phyloP scores from a whole-genome alignment of 2,797 vertebrate species.

The Coregonus ussuriensis region DNA sequence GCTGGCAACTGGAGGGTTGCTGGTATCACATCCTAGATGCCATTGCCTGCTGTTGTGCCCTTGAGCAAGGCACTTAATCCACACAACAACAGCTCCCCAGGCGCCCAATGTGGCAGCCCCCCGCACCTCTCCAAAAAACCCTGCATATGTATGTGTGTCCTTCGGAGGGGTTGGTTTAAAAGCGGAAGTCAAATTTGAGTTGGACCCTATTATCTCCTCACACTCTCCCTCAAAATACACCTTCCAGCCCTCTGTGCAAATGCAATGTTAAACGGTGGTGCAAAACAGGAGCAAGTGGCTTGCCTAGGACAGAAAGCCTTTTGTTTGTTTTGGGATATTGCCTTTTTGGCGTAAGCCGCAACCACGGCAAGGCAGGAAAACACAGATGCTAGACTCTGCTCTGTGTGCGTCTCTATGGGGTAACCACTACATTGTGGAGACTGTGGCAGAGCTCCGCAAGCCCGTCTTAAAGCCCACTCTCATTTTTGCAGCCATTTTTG shows the following conservation, averaged over 20 bases:
- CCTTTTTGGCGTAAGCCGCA: conserved; percentile 18
- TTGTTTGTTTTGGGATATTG: conserved; percentile 43
- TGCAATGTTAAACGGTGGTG: conserved; percentile 25
- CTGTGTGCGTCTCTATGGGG: neutral
- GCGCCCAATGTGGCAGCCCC: no score
- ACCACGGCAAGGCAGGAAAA: conserved; percentile 11
- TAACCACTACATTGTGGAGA: neutral
- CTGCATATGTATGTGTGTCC: no score
- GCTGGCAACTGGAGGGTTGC: no score
- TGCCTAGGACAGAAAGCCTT: conserved; percentile 17
- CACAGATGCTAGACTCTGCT: neutral
- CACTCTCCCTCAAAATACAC: conserved; percentile 4
- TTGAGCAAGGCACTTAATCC: no score
- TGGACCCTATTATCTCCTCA: neutral
- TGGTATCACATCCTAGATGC: no score
- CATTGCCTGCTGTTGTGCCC: no score
- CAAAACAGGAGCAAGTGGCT: conserved; percentile 20
- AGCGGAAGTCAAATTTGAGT: no score
- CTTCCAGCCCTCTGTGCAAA: conserved; percentile 20
- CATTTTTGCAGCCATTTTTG: neutral
- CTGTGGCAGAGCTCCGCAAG: neutral
- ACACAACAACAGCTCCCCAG: no score
- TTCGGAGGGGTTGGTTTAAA: no score
- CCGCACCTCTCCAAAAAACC: no score
- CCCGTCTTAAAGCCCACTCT: neutral